Evolutionary conservation across 2,797 vertebrate species (phyloP).

Genomic region (Clamator glandarius): DNA sequence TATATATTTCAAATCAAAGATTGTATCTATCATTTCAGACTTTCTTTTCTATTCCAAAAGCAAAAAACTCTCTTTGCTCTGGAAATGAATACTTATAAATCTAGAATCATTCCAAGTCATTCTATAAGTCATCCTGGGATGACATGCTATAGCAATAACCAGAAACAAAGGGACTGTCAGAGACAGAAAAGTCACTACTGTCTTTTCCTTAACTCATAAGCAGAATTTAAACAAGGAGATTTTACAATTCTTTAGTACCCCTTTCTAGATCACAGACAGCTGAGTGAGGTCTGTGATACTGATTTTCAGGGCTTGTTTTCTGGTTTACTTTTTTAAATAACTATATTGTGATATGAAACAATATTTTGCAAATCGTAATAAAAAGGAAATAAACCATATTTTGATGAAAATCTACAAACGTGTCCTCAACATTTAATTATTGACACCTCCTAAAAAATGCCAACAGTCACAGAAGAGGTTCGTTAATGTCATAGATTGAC

Average conservation of each 20-base stretch:
- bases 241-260: background rate
- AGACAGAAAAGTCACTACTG: conserved; percentile 12
- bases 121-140: background rate
- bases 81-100: conserved; percentile 18
- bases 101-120: background rate
- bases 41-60: background rate
- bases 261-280: background rate
- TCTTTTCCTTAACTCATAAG: background rate
- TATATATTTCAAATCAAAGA: background rate
- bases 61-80: background rate
- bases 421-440: background rate
- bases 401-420: background rate
- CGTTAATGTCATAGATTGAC: background rate
- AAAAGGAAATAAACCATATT: background rate
- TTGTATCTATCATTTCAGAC: background rate
- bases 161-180: conserved; percentile 31
- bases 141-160: background rate
- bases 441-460: background rate
- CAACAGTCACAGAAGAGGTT: background rate
- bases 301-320: background rate
- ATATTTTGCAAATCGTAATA: background rate
- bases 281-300: background rate
- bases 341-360: background rate
- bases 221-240: conserved; percentile 31
- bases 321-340: background rate